Evolutionary conservation across 2,888 invertebrate species (phyloP), one percentile per base, ranked within the genome.

Genomic region (Thera britannica): DNA sequence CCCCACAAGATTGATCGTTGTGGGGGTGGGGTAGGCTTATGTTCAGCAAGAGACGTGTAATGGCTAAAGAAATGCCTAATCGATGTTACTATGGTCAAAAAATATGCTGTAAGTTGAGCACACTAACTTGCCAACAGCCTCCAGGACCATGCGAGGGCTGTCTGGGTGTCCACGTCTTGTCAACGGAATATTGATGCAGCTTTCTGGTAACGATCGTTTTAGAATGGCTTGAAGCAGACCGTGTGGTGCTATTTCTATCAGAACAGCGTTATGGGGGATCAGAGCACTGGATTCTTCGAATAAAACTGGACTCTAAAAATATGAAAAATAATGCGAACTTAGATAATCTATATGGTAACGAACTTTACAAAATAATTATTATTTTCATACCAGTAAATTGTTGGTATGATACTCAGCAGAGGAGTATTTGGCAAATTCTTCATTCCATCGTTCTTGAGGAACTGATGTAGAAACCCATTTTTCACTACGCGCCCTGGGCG

Each of bases 231-330:
- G 98, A 65, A 98, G 94, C 34, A 98, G 93, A 35, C 97, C 96
- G 81, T 98, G 98, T 0, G 98, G 98, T 0, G 98, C 98, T 72
- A 98, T 95, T 87, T 98, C 98, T 71, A 98, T 95, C 34, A 96
- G 94, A 55, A 98, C 94, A 0, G 98, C 97, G 81, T 97, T 95
- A 36, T 94, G 90, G 0, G 97, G 98, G 61, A 98, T 95, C 79
- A 96, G 94, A 55, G 90, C 90, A 4, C 96, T 92, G 0, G 96
- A 97, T 86, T 98, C 98, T 83, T 97, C 97, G 80, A 97, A 97
- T 41, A 96, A 83, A 3, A 96, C 96, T 2, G 95, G 94, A 62
- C 88, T 95, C 74, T 81, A 2, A 51, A 6, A 23, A 58, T 6
- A 23, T 23, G 23, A 23, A 23, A 23, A 46, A 11, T 9, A 46